These are phyloP conservation scores for Ctenopoma kingsleyae DNA, from an alignment of 2,797 vertebrate genomes.

Conservation along the genomic window DNA sequence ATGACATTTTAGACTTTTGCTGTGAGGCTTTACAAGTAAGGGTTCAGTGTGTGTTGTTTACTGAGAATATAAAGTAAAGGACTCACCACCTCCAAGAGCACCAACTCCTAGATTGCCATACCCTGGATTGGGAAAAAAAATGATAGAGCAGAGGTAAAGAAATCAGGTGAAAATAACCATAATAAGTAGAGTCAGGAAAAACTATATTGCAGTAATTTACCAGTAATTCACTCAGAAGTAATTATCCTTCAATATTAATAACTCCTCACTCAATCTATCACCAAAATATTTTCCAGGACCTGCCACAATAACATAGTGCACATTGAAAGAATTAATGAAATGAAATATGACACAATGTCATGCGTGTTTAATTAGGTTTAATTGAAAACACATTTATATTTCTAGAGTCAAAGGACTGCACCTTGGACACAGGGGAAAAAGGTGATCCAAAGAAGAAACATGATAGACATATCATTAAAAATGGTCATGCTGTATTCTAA, in stretches of 20 bases:
- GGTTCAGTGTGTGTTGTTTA: not conserved
- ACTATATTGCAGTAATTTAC: constrained; percentile 6
- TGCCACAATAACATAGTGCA: constrained; percentile 9
- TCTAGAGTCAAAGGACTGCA: constrained; percentile 37
- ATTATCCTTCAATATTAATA: constrained; percentile 43
- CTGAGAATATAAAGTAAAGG: not conserved
- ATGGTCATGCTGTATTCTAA: constrained; percentile 44
- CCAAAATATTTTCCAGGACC: constrained; percentile 40
- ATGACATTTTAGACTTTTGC: not conserved
- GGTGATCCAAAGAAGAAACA: constrained; percentile 25
- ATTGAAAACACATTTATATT: constrained; percentile 46
- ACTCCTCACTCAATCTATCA: constrained; percentile 43
- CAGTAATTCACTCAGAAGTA: constrained; percentile 29
- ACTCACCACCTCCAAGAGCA: constrained; percentile 55
- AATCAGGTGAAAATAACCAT: not conserved
- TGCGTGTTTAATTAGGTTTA: constrained; percentile 36
- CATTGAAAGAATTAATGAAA: not conserved
- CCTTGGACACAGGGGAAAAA: constrained; percentile 25
- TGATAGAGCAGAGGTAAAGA: constrained; percentile 9
- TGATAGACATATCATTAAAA: constrained; percentile 25
- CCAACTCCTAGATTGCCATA: constrained; percentile 76
- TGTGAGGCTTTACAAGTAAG: not conserved
- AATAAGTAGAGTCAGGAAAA: constrained; percentile 4
- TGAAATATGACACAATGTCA: constrained; percentile 40
- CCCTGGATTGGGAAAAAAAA: constrained; percentile 56